These are phyloP conservation scores for Muscicapa striata DNA, from an alignment of 2,797 vertebrate genomes.

Conservation along the genomic window DNA sequence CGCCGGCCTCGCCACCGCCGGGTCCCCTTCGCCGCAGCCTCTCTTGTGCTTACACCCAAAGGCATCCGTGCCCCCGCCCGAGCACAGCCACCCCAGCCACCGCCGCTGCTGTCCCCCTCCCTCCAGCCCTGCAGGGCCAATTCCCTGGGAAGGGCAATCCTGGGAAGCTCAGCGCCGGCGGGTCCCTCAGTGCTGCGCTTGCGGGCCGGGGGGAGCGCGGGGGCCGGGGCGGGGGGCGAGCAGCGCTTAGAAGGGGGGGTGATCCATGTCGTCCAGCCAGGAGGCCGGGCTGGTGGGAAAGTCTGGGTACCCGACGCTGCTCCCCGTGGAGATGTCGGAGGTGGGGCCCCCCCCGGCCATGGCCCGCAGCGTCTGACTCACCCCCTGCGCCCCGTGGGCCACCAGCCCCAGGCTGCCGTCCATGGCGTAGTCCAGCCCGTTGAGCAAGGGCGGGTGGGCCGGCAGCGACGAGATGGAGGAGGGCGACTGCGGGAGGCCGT, in stretches of 20 bases:
- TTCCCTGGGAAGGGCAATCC: slow-evolving; percentile 69
- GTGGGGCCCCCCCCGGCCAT: slow-evolving; percentile 93
- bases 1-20: neutral
- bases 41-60: slow-evolving; percentile 66
- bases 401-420: slow-evolving; percentile 86
- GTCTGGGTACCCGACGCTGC: slow-evolving; percentile 98
- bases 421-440: slow-evolving; percentile 92
- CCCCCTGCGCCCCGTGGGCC: slow-evolving; percentile 86
- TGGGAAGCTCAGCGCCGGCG: neutral
- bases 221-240: neutral
- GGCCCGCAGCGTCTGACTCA: slow-evolving; percentile 91
- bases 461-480: slow-evolving; percentile 94
- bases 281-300: slow-evolving; percentile 98
- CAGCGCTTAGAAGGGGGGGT: slow-evolving; percentile 91
- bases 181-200: slow-evolving; percentile 9
- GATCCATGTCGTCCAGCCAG: slow-evolving; percentile 99
- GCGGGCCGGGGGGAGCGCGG: slow-evolving; percentile 34
- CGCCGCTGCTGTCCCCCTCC: neutral
- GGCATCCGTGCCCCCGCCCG: neutral
- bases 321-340: slow-evolving; percentile 97
- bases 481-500: slow-evolving; percentile 94
- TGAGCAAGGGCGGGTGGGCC: slow-evolving; percentile 91
- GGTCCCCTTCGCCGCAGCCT: neutral
- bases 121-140: neutral
- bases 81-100: neutral